Conservation (phyloP, 2,113 vertebrate species). For the Chiloscyllium plagiosum region DNA sequence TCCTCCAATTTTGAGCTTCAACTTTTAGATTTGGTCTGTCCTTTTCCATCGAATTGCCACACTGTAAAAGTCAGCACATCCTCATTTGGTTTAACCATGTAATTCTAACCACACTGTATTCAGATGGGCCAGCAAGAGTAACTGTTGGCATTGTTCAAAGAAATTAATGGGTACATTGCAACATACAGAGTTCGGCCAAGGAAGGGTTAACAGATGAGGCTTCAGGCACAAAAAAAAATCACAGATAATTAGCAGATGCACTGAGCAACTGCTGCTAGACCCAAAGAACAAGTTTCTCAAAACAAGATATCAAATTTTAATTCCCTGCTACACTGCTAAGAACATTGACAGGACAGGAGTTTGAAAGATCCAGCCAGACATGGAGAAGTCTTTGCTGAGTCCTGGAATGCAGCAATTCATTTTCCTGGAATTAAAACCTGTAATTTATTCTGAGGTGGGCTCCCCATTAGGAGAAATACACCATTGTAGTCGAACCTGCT, state of each 20-base stretch:
- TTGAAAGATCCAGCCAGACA: constrained; percentile 18
- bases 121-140: background rate
- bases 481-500: background rate
- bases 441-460: background rate
- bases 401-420: background rate
- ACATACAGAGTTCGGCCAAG: background rate
- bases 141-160: background rate
- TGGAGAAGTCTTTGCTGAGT: background rate
- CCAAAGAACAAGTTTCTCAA: constrained; percentile 23
- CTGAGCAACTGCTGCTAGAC: background rate
- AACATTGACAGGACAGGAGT: constrained; percentile 15
- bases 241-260: constrained; percentile 29
- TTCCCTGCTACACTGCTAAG: constrained; percentile 14
- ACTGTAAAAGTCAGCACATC: background rate
- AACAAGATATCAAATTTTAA: constrained; percentile 35
- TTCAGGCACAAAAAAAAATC: background rate
- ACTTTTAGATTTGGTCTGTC: no score
- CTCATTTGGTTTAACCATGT: background rate
- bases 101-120: background rate
- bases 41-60: no score
- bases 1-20: no score
- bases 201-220: background rate
- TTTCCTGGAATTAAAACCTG: constrained; percentile 18
- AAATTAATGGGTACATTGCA: background rate
- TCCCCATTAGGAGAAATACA: background rate